phyloP scores from a whole-genome alignment of 2,888 invertebrate species.

The Drosophila yooni region DNA sequence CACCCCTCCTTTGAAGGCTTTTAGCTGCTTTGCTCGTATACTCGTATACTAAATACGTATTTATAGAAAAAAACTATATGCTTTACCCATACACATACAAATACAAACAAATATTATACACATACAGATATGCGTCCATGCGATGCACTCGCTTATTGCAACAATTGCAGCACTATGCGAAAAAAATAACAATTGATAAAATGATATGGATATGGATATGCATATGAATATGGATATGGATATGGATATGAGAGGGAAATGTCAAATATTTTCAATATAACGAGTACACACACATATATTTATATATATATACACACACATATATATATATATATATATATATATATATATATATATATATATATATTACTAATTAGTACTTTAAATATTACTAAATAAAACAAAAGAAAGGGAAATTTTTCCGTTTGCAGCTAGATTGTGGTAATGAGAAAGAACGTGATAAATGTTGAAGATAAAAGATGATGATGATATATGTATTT shows the following conservation, averaged over 20 bases:
- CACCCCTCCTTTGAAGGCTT: constrained; percentile 43
- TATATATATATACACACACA: constrained; percentile 17
- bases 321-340: constrained; percentile 29
- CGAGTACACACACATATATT: constrained; percentile 42
- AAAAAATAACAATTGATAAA: background rate
- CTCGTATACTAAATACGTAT: constrained; percentile 30
- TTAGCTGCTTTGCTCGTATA: constrained; percentile 60
- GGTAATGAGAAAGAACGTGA: constrained; percentile 20
- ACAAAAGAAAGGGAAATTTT: constrained; percentile 18
- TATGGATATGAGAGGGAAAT: constrained; percentile 24
- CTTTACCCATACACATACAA: constrained; percentile 50
- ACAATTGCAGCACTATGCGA: constrained; percentile 38
- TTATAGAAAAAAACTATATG: constrained; percentile 35
- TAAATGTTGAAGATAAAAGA: constrained; percentile 25
- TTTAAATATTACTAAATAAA: constrained; percentile 60
- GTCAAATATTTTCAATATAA: constrained; percentile 64
- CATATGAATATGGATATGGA: background rate
- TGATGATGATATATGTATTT: constrained; percentile 45
- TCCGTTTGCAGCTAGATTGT: constrained; percentile 36
- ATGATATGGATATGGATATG: background rate
- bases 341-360: constrained; percentile 37
- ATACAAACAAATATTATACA: constrained; percentile 28
- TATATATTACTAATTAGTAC: constrained; percentile 57
- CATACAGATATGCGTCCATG: constrained; percentile 26
- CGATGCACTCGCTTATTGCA: constrained; percentile 50